Evolutionary conservation across 2,113 vertebrate species (phyloP), one percentile per base, ranked within the genome.

Genomic region (Serinus canaria): DNA sequence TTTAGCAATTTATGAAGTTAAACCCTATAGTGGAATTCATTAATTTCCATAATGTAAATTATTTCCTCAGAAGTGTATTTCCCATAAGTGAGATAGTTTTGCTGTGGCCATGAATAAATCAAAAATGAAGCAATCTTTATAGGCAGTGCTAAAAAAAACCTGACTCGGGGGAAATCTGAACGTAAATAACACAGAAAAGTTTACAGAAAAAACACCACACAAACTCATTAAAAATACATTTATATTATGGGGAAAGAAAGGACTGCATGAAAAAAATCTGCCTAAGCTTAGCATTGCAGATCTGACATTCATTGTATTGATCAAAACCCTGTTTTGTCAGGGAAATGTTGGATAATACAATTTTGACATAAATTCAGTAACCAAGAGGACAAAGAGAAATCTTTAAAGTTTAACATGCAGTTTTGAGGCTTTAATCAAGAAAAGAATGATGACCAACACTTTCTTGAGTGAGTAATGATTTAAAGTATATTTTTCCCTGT

Each of bases 101-200:
- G 94, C 87, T 92, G 31, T 73, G 70, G 55, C 74, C 77, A 87
- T 96, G 90, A 96, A 94, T 96, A 97, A 97, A 96, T 94, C 94
- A 96, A 80, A 77, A 95, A 95, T 16, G 33, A 91, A 96, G 90
- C 93, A 96, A 95, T 81, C 56, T 95, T 95, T 92, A 87, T 82
- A 91, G 50, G 77, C 86, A 90, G 37, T 83, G n/a, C 37, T 91
- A 87, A 91, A 94, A 87, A 83, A 76, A 50, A 8, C 3, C 67
- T 89, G 39, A 89, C 72, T 93, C 46, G 9, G 39, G 72, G 56
- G 76, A 97, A 95, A 93, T 77, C 35, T 81, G 76, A 94, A 85
- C 14, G 2, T 81, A 97, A 96, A 94, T 87, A 95, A 93, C 60
- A 89, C 39, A 82, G 52, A 91, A 87, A 94, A 83, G 31, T 94